Conservation (phyloP, 2,888 invertebrate species). For the Hypena proboscidalis region DNA sequence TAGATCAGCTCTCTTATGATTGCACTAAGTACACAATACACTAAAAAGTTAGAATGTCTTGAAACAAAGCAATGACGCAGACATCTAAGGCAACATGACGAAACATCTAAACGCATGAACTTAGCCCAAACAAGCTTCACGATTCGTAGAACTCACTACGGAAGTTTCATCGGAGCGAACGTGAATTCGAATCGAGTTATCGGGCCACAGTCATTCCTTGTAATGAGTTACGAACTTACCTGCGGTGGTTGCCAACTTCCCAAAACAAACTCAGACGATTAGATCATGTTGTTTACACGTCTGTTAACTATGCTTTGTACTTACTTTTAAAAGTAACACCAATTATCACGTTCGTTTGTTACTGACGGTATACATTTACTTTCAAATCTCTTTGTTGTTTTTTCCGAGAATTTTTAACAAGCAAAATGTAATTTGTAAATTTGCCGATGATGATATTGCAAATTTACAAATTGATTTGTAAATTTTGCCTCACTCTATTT, state of each 20-base stretch:
- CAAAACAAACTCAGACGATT: constrained; percentile 26
- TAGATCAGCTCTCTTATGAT: no score
- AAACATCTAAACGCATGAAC: constrained; percentile 47
- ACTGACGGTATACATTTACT: not conserved
- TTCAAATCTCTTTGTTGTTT: not conserved
- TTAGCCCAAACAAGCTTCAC: constrained; percentile 42
- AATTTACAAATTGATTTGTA: constrained; percentile 8
- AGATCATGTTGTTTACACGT: constrained; percentile 24
- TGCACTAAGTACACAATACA: constrained; percentile 9
- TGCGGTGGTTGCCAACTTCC: constrained; percentile 28
- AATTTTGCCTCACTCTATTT: constrained; percentile 4
- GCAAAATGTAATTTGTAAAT: no score
- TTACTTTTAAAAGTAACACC: constrained; percentile 5
- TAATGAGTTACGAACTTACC: constrained; percentile 52
- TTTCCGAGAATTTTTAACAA: constrained; percentile 5
- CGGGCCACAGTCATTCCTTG: constrained; percentile 41
- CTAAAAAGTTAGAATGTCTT: constrained; percentile 17
- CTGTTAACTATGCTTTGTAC: constrained; percentile 16
- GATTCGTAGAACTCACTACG: constrained; percentile 38
- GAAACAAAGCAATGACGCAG: constrained; percentile 3
- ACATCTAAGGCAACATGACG: constrained; percentile 29
- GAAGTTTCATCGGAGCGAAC: constrained; percentile 30
- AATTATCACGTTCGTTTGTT: not conserved
- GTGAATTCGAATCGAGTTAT: constrained; percentile 48
- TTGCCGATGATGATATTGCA: constrained; percentile 3